These are phyloP conservation scores for Lithobates pipiens DNA, from an alignment of 2,797 vertebrate genomes.

Conservation along the genomic window DNA sequence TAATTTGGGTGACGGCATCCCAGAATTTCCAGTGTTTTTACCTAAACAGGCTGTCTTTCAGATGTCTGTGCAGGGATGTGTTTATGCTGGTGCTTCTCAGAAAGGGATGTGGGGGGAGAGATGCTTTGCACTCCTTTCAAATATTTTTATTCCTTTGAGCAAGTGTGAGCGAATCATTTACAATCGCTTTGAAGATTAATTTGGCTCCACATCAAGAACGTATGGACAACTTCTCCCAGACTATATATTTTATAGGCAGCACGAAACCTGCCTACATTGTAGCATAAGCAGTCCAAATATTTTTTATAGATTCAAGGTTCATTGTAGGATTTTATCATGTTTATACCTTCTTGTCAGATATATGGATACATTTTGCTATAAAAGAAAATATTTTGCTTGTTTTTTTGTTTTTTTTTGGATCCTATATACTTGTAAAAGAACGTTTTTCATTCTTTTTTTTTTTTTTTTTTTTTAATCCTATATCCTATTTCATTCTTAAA, in stretches of 20 bases:
- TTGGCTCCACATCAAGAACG: conserved; percentile 37
- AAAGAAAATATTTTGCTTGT: neutral
- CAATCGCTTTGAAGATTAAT: conserved; percentile 42
- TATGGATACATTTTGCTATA: neutral
- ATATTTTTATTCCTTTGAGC: conserved; percentile 28
- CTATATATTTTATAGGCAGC: conserved; percentile 15
- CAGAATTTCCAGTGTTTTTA: neutral
- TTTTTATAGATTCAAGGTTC: neutral
- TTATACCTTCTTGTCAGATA: neutral
- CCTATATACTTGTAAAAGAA: neutral
- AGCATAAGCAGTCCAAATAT: neutral
- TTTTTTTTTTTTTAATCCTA: too few species aligned
- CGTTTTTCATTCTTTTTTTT: too few species aligned
- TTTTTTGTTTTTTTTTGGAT: neutral
- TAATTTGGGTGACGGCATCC: conserved; percentile 16
- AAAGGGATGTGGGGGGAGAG: conserved; percentile 22
- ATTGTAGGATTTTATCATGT: conserved; percentile 5
- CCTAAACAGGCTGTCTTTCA: neutral
- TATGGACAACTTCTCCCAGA: neutral
- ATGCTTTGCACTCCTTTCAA: conserved; percentile 14
- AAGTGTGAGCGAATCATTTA: conserved; percentile 42
- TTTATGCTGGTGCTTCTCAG: conserved; percentile 24
- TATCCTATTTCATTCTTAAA: too few species aligned
- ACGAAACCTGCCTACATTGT: neutral
- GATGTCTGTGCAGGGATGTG: neutral